Evolutionary conservation across 2,797 vertebrate genomes (phyloP).

Genomic region (Myotis daubentonii): DNA sequence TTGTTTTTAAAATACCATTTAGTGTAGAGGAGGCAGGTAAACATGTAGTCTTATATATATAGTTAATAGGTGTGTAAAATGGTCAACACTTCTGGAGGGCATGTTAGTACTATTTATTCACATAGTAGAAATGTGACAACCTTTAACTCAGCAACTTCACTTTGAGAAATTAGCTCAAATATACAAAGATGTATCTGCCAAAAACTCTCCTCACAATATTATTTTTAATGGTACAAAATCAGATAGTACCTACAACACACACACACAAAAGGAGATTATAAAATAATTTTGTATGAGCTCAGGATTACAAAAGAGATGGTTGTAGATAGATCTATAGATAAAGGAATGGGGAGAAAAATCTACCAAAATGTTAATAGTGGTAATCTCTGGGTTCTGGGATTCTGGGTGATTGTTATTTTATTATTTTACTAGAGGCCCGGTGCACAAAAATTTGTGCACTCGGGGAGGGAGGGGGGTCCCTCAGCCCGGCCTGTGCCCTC

Average conservation of each 20-base stretch:
- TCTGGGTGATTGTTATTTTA: conserved; percentile 2
- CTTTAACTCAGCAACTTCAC: conserved; percentile 32
- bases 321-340: background rate
- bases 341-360: background rate
- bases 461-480: too few relatives aligned
- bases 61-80: background rate
- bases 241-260: background rate
- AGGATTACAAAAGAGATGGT: conserved; percentile 11
- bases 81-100: background rate
- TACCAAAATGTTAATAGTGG: background rate
- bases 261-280: conserved; percentile 12
- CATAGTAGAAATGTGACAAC: background rate
- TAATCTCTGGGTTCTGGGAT: background rate
- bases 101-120: background rate
- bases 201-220: background rate
- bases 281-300: background rate
- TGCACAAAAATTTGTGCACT: too few relatives aligned
- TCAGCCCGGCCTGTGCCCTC: too few relatives aligned
- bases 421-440: too few relatives aligned
- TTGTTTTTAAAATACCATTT: background rate
- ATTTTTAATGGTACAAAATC: conserved; percentile 43
- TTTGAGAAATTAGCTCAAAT: background rate
- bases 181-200: background rate
- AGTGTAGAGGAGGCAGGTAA: background rate
- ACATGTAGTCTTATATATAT: background rate